Evolutionary conservation across 2,113 vertebrate genomes (phyloP), one percentile per base, ranked within the genome.

Genomic region (Corythornis vintsioides): DNA sequence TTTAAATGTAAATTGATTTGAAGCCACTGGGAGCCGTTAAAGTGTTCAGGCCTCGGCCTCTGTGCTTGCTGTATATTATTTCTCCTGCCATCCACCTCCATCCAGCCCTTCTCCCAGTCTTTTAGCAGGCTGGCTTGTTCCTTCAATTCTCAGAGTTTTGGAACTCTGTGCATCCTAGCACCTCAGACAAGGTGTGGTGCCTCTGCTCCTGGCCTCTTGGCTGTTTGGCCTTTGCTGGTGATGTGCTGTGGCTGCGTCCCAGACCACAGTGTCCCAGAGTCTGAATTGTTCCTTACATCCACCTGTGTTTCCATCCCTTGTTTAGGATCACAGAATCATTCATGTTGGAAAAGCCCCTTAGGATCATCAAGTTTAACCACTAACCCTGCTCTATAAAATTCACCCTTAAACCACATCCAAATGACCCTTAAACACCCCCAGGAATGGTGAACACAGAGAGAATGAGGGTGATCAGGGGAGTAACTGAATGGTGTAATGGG

Each of bases 1-100:
- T 94, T 93, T 94, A 92, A 92, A 93, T 96, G 91, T 95, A 96
- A 96, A 94, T 95, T 96, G 95, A 96, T 96, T 94, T 83, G 91
- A 91, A 91, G 73, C 94, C 95, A 88, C 94, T 94, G 91, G 95
- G 95, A 96, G 87, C 84, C 0, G 1, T 95, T 91, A 64, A 53
- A 80, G 56, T 38, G 40, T 48, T 64, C 64, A 21, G 65, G 48
- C 5, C 0, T 42, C 86, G 93, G 82, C 89, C 89, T 83, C 72
- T 1, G 0, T 31, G 2, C 75, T 88, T 64, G 28, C 47, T 3
- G 4, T 26, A 0, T 57, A 4, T 80, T 80, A 53, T 74, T 93
- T 59, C 47, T 80, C 50, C 18, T 63, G 29, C 83, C 0, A 7
- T 84, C 71, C 56, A 22, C 89, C 52, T 85, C 43, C 0, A 0